phyloP scores from a whole-genome alignment of 2,113 vertebrate species.

The Pedionomus torquatus region DNA sequence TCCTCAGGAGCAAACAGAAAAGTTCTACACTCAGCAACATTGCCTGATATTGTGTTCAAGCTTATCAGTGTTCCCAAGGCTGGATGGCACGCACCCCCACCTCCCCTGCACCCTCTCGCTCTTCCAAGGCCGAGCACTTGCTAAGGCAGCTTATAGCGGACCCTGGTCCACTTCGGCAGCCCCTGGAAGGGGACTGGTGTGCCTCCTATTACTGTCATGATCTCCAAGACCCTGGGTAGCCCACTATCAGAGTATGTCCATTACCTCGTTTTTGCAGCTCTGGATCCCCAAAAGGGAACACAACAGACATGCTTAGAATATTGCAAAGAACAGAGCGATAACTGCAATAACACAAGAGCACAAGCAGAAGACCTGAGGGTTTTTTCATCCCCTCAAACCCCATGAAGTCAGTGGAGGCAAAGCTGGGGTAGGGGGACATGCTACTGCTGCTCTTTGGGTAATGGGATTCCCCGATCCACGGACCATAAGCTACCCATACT shows the following conservation, averaged over 20 bases:
- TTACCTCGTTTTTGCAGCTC: not conserved
- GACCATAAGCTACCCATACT: fast-evolving
- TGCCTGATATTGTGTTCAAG: not conserved
- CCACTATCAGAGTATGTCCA: not conserved
- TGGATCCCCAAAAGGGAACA: not conserved
- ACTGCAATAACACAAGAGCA: not conserved
- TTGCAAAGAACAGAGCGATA: not conserved
- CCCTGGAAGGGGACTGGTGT: not conserved
- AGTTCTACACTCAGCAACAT: not conserved
- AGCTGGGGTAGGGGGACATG: not conserved
- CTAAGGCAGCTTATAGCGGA: fast-evolving
- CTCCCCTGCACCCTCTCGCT: not conserved
- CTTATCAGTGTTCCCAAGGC: not conserved
- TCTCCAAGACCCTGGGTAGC: not conserved
- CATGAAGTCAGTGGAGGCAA: not conserved
- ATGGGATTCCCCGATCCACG: not conserved
- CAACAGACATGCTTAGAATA: not conserved
- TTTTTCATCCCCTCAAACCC: not conserved
- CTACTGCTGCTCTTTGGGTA: not conserved
- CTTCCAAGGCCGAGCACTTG: not conserved
- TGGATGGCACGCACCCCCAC: not conserved
- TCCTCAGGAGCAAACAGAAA: slow-evolving; percentile 48
- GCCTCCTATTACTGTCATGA: fast-evolving
- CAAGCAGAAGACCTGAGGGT: not conserved
- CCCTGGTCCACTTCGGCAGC: not conserved